Evolutionary conservation across 2,888 invertebrate genomes (phyloP).

Genomic region (Drosophila glabriapex): DNA sequence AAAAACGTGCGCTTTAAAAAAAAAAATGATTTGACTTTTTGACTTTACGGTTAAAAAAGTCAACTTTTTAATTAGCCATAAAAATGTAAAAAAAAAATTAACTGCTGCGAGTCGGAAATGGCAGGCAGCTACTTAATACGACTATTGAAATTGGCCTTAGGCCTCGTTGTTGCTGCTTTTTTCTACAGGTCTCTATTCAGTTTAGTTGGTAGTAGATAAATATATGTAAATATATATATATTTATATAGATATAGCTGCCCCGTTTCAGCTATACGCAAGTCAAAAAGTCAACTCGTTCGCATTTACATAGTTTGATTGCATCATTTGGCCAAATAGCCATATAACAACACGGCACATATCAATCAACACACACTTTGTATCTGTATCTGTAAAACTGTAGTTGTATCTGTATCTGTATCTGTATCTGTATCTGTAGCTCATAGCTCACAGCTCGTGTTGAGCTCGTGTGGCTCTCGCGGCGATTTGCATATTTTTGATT

Average conservation of each 20-base stretch:
- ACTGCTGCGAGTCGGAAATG: slow-evolving; percentile 61
- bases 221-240: background rate
- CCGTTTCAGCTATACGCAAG: slow-evolving; percentile 37
- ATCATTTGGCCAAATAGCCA: slow-evolving; percentile 77
- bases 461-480: slow-evolving; percentile 61
- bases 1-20: slow-evolving; percentile 46
- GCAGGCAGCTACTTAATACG: slow-evolving; percentile 63
- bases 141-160: slow-evolving; percentile 41
- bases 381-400: slow-evolving; percentile 20
- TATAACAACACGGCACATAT: slow-evolving; percentile 70
- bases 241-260: slow-evolving; percentile 29
- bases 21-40: slow-evolving; percentile 72
- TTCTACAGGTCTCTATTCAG: background rate
- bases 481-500: slow-evolving; percentile 82
- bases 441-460: slow-evolving; percentile 50
- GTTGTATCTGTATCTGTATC: slow-evolving; percentile 28
- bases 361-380: slow-evolving; percentile 64
- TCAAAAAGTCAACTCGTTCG: slow-evolving; percentile 65
- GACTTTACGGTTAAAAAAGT: slow-evolving; percentile 75
- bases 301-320: slow-evolving; percentile 81
- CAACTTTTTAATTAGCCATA: slow-evolving; percentile 76
- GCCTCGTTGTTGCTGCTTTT: slow-evolving; percentile 17
- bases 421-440: slow-evolving; percentile 12
- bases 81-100: slow-evolving; percentile 49
- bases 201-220: background rate